Percentiles rank a stretch among this genome's conserved stretches.
Evolutionary conservation across 92 coral and sea anemone species (phyloP).

Genomic region (Metridium senile): DNA sequence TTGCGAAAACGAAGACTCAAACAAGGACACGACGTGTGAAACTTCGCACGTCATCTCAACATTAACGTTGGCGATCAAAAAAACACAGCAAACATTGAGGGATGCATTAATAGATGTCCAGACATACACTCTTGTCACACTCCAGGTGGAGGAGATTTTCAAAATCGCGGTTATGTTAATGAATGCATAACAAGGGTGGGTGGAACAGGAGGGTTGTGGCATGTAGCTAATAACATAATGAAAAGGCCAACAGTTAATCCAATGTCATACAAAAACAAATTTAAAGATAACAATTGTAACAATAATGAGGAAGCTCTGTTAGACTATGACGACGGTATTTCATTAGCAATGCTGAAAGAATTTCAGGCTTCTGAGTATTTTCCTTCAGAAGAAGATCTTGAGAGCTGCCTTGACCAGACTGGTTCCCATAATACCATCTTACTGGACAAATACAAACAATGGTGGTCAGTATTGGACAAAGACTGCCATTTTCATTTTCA

Average conservation of each 20-base stretch:
- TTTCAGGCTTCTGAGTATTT: constrained; percentile 17
- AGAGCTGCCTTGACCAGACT: constrained; percentile 3
- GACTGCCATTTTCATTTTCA: constrained; percentile 14
- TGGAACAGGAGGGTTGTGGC: too few relatives aligned
- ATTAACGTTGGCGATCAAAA: constrained; percentile 6
- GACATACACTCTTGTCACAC: too few relatives aligned
- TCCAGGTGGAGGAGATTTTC: too few relatives aligned
- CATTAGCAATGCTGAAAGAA: constrained; percentile 32
- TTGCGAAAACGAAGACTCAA: constrained; percentile 6
- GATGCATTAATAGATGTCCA: too few relatives aligned
- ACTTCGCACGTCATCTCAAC: background rate
- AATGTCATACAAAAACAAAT: constrained; percentile 29
- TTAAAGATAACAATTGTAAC: constrained; percentile 43
- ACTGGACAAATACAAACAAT: constrained; percentile 2
- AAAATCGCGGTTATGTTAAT: background rate
- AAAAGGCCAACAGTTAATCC: too few relatives aligned
- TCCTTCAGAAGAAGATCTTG: constrained; percentile 30
- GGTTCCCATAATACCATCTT: constrained; percentile 20
- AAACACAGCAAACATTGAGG: too few relatives aligned
- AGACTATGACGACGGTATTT: too few relatives aligned
- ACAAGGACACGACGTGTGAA: background rate
- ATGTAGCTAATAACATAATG: too few relatives aligned
- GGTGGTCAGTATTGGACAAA: background rate
- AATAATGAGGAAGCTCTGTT: constrained; percentile 37
- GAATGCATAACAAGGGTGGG: constrained; percentile 11